phyloP scores from a whole-genome alignment of 2,888 invertebrate species.

The Gasteruption jaculator region DNA sequence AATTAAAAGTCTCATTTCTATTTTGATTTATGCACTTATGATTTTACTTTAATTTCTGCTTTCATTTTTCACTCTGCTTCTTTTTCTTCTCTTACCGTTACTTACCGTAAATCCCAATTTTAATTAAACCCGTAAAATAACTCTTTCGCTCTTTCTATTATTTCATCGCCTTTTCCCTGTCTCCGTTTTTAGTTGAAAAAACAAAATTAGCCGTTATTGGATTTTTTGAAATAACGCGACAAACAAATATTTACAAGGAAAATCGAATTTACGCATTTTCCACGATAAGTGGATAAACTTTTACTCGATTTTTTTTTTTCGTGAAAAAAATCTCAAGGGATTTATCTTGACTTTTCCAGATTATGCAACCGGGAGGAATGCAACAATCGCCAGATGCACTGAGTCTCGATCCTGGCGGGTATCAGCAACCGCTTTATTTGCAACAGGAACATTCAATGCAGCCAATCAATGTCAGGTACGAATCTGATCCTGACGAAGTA shows the following conservation, averaged over 20 bases:
- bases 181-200: slow-evolving; percentile 1
- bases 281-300: slow-evolving; percentile 9
- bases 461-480: slow-evolving; percentile 50
- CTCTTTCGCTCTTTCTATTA: too few species aligned
- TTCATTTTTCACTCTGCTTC: slow-evolving; percentile 6
- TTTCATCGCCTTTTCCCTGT: not conserved
- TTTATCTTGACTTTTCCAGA: slow-evolving; percentile 30
- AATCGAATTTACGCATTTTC: too few species aligned
- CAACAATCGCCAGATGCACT: slow-evolving; percentile 62
- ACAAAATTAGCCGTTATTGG: too few species aligned
- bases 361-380: slow-evolving; percentile 57
- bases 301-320: not conserved
- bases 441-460: slow-evolving; percentile 56
- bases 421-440: slow-evolving; percentile 71
- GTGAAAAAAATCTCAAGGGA: slow-evolving; percentile 8
- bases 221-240: too few species aligned
- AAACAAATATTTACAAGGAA: too few species aligned
- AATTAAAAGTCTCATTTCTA: too few species aligned
- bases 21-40: too few species aligned
- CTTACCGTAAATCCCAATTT: not conserved
- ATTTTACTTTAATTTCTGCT: slow-evolving; percentile 9
- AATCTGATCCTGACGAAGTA: too few species aligned
- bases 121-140: too few species aligned
- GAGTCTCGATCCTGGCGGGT: slow-evolving; percentile 60
- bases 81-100: not conserved